These are phyloP conservation scores for Drosophila siamana DNA, from an alignment of 2,888 invertebrate genomes.

Conservation along the genomic window DNA sequence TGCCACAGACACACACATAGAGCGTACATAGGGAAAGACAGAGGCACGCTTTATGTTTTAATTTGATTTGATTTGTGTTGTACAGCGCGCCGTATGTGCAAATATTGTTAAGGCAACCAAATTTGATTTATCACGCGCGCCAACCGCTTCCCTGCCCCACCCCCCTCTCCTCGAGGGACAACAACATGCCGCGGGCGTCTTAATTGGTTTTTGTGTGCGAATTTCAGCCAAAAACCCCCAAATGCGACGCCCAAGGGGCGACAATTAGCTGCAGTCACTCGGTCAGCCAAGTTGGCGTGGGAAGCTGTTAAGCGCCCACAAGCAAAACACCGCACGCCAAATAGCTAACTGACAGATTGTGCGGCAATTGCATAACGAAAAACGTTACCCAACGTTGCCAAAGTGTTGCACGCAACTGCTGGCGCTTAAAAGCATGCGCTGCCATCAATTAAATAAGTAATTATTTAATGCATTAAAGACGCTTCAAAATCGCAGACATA, in stretches of 20 bases:
- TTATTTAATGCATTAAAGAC: too few species aligned
- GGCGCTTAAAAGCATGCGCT: slow-evolving; percentile 6
- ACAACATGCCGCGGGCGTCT: slow-evolving; percentile 57
- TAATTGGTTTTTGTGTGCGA: slow-evolving; percentile 73
- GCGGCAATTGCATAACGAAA: slow-evolving; percentile 37
- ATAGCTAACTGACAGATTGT: slow-evolving; percentile 41
- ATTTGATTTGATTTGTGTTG: slow-evolving; percentile 83
- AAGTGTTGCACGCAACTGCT: slow-evolving; percentile 19
- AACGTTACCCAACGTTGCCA: slow-evolving; percentile 19
- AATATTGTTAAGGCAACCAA: slow-evolving; percentile 80
- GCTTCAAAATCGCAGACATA: not conserved
- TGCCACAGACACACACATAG: slow-evolving; percentile 23
- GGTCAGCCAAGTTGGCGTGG: slow-evolving; percentile 15
- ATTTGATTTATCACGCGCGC: slow-evolving; percentile 80
- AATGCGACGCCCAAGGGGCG: slow-evolving; percentile 50
- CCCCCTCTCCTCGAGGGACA: slow-evolving; percentile 12
- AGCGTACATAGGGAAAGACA: slow-evolving; percentile 22
- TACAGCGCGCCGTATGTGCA: slow-evolving; percentile 73
- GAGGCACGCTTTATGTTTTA: slow-evolving; percentile 81
- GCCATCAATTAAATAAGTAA: not conserved
- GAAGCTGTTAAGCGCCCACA: slow-evolving; percentile 64
- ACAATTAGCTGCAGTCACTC: slow-evolving; percentile 75
- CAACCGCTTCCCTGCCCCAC: slow-evolving; percentile 11
- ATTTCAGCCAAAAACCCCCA: slow-evolving; percentile 37
- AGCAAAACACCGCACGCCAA: slow-evolving; percentile 28